Evolutionary conservation across 2,888 invertebrate genomes (phyloP), one percentile per base, ranked within the genome.

Genomic region (Cylloceria caligata): DNA sequence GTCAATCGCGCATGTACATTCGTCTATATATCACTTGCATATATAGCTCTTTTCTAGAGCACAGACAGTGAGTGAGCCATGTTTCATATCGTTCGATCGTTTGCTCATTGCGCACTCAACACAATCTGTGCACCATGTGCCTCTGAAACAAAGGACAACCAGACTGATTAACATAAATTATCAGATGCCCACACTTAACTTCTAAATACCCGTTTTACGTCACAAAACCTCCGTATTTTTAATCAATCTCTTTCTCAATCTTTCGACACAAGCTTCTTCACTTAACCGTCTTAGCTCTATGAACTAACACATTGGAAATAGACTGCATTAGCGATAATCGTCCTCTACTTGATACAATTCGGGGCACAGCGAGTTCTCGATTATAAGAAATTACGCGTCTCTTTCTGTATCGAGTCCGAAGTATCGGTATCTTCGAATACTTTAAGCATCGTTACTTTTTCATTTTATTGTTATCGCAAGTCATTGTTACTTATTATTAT

Each of bases 141-240:
- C 96, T 96, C 96, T 96, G 96, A 96, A 96, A 94, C 95, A 94
- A 93, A 93, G 94, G 94, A 95, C 94, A 94, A 94, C 93, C 94
- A 93, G 92, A 93, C 92, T 92, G 91, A 93, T 92, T 91, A 91
- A 92, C 87, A 92, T 90, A 91, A 91, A 90, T 90, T 88, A 86
- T 84, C 88, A 90, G 91, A 92, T 92, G 92, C 92, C 91, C 89
- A 89, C 90, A 87, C 89, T 88, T 87, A 88, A 86, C 86, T 81
- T 87, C 77, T 85, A 74, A 81, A 76, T 83, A 80, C 67, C 45
- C 77, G 75, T 64, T 84, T 82, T 78, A 79, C 80, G 34, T 80
- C 68, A 80, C 71, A 16, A 60, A 60, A 60, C 13, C 39, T 64
- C 64, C 64, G 64, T 64, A 64, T 82, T 86, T 84, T 79, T 78